Evolutionary conservation across 2,113 vertebrate genomes (phyloP), one percentile per base, ranked within the genome.

Genomic region (Lepisosteus oculatus): DNA sequence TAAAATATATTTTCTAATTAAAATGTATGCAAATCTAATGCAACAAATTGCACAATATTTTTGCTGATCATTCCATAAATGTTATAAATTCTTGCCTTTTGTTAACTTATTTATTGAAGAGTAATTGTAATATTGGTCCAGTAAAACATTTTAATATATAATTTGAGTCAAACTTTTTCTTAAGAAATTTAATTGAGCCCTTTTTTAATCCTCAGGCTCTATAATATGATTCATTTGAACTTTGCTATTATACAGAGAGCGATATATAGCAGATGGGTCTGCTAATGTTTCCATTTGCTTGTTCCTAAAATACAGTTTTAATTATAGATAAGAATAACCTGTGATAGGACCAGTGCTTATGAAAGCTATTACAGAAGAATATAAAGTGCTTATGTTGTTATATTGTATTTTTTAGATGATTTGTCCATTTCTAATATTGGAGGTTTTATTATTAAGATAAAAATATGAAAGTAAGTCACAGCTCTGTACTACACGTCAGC

Each of bases 51-150:
- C 80, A 79, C 79, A 82, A 75, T 81, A 76, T 87, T 85, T 89
- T 79, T 76, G 85, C 81, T 79, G 79, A 77, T 83, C 83, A 86
- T 81, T 84, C 73, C 79, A 79, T 76, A 81, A 85, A 85, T 88
- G 77, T 84, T 88, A 76, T 73, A 71, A 78, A 81, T 81, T 85
- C 86, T 89, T 84, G 86, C 82, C 76, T 86, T 89, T 83, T 76
- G 72, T 11, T 12, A 59, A 14, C 3, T 90, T 88, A 90, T 90
- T 89, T 83, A 88, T 87, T 74, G 64, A 78, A 81, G 56, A 13
- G 13, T 85, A 85, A 83, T 72, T 79, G 85, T 86, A 88, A 87
- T 77, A 87, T 86, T 88, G 87, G 85, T 86, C 81, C 84, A 86
- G 78, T 63, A 75, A 89, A 86, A 86, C 72, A 90, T 86, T 85